phyloP scores from a whole-genome alignment of 2,888 invertebrate species.

The Drosophila seclusa region DNA sequence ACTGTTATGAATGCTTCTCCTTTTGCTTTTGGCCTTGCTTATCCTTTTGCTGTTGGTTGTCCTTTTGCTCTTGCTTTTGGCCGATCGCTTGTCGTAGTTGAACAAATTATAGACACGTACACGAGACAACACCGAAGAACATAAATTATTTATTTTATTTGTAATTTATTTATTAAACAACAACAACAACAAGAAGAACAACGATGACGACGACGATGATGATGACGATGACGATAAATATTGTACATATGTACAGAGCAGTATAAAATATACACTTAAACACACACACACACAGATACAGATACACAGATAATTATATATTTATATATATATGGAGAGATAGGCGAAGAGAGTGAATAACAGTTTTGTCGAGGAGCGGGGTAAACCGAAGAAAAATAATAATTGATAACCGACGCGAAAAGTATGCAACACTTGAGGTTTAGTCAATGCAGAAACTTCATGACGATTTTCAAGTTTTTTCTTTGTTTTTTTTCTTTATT shows the following conservation, averaged over 20 bases:
- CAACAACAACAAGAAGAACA: slow-evolving; percentile 57
- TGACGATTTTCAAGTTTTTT: slow-evolving; percentile 14
- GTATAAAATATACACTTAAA: slow-evolving; percentile 57
- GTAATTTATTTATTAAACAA: slow-evolving; percentile 61
- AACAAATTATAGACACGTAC: slow-evolving; percentile 79
- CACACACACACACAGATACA: slow-evolving; percentile 41
- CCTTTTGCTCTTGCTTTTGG: slow-evolving; percentile 47
- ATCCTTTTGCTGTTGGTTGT: slow-evolving; percentile 4
- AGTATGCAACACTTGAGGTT: slow-evolving; percentile 50
- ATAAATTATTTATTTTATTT: slow-evolving; percentile 69
- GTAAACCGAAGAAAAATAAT: slow-evolving; percentile 37
- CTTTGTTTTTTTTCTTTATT: background rate
- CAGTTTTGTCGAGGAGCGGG: slow-evolving; percentile 8
- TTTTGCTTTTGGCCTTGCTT: slow-evolving; percentile 9
- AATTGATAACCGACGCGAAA: slow-evolving; percentile 41
- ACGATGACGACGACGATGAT: slow-evolving; percentile 19
- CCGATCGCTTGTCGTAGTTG: slow-evolving; percentile 77
- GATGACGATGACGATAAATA: slow-evolving; percentile 68
- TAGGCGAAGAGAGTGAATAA: slow-evolving; percentile 14
- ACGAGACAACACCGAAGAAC: slow-evolving; percentile 78
- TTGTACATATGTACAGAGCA: slow-evolving; percentile 77
- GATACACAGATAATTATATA: slow-evolving; percentile 24
- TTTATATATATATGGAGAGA: slow-evolving; percentile 13
- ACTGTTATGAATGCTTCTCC: slow-evolving; percentile 17
- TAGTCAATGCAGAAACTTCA: slow-evolving; percentile 45